Base-by-base conservation (phyloP, 2,888 invertebrate genomes). In the Drosophila phalerata region DNA sequence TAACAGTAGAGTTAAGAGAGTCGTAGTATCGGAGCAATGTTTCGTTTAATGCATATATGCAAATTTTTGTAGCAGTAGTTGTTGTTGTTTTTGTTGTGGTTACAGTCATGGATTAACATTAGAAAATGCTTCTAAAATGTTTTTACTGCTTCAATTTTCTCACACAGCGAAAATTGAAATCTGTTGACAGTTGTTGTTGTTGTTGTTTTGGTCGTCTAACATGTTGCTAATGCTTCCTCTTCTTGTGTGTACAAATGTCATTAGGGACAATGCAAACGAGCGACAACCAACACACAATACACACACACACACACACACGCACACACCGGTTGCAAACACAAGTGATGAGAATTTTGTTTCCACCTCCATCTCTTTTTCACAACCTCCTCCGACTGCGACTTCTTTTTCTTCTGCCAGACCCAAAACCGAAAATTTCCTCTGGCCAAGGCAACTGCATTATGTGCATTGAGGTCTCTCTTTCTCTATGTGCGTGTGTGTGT, bases 181-280 rank as follows among this genome's bases (percentile, higher is more conserved):
- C 82, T 69, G 62, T 70, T 73, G 69, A 66, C 48, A 71, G 62
- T 69, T 71, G 32, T 66, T 71, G 28, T 65, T 62, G 17, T 62
- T 63, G 38, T 19, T 22, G 28, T 53, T 37, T 17, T 57, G 17
- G 47, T 55, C 58, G 52, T 70, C 67, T 73, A 77, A 65, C 73
- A 70, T 60, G 69, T 47, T 62, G 67, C 58, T 58, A 64, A 57
- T 74, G 77, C 60, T 69, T 79, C 82, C 70, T 57, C 66, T 69
- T 38, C 53, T 52, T 56, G 74, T 81, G 72, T 72, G 73, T 79
- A 76, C 86, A 82, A 88, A 89, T 89, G 88, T 85, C 90, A 89
- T 85, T 85, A 88, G 75, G 77, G 75, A 73, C 75, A 74, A 79
- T 63, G 66, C 64, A 81, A 68, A 84, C 68, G 62, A 69, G 51